Percentiles rank a stretch among this genome's conserved stretches.
These are phyloP conservation scores for Lacanobia wlatinum DNA, from an alignment of 2,888 invertebrate genomes.

Conservation along the genomic window DNA sequence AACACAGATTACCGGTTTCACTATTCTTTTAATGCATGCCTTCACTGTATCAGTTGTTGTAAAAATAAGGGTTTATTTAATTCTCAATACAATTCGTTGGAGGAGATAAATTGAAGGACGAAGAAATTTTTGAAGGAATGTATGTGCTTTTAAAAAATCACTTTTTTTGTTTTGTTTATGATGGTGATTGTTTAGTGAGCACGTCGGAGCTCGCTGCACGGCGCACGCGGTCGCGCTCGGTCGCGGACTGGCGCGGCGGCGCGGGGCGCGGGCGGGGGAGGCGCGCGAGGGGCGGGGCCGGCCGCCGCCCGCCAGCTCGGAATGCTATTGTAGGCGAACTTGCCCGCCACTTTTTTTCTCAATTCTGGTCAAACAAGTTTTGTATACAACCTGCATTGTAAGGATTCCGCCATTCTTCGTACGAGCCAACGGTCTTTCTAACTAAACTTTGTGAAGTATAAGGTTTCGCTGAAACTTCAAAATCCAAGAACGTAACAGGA, in stretches of 20 bases:
- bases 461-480: slow-evolving; percentile 72
- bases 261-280: slow-evolving; percentile 71
- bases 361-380: slow-evolving; percentile 91
- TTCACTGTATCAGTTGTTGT: slow-evolving; percentile 66
- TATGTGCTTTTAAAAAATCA: slow-evolving; percentile 63
- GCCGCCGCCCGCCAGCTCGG: slow-evolving; percentile 80
- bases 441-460: slow-evolving; percentile 79
- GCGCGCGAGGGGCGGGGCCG: slow-evolving; percentile 81
- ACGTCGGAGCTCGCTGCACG: slow-evolving; percentile 70
- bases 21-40: slow-evolving; percentile 73
- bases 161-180: slow-evolving; percentile 76
- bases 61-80: slow-evolving; percentile 60
- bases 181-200: slow-evolving; percentile 71
- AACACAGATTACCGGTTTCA: slow-evolving; percentile 79
- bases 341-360: slow-evolving; percentile 89
- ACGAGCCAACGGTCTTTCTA: slow-evolving; percentile 86
- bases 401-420: slow-evolving; percentile 90
- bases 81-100: slow-evolving; percentile 42
- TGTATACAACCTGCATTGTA: slow-evolving; percentile 90
- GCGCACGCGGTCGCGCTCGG: slow-evolving; percentile 83
- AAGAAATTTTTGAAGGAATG: slow-evolving; percentile 59
- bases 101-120: slow-evolving; percentile 29
- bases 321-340: slow-evolving; percentile 91
- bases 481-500: slow-evolving; percentile 32
- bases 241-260: slow-evolving; percentile 79